Percentiles rank a stretch among this genome's conserved stretches.
Conservation (phyloP, 2,797 vertebrate species). For the Sebastolobus altivelis region DNA sequence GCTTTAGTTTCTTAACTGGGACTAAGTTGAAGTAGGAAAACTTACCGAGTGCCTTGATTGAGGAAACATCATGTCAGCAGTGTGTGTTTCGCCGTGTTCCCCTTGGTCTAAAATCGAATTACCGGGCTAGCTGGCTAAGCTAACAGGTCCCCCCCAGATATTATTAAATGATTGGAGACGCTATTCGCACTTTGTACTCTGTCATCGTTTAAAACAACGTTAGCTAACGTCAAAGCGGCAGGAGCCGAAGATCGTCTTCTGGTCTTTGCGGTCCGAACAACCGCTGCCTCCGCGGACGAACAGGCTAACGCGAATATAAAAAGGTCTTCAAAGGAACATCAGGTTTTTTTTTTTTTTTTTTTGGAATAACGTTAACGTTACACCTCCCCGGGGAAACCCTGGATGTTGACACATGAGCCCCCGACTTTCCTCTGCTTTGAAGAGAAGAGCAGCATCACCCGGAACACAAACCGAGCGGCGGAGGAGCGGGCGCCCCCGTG, state of each 20-base stretch:
- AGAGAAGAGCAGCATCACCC: constrained; percentile 77
- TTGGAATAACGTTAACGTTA: constrained; percentile 65
- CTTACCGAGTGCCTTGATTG: constrained; percentile 98
- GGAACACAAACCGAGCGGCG: constrained; percentile 70
- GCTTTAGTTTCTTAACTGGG: constrained; percentile 41
- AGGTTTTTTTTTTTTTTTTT: background rate
- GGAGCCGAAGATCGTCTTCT: constrained; percentile 33
- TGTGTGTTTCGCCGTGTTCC: constrained; percentile 68
- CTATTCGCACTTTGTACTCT: constrained; percentile 74
- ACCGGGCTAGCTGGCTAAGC: constrained; percentile 77
- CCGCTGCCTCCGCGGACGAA: constrained; percentile 21
- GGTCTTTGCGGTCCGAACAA: background rate
- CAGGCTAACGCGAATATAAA: constrained; percentile 15
- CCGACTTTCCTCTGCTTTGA: constrained; percentile 74
- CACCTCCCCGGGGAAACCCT: constrained; percentile 75
- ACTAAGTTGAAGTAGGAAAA: constrained; percentile 54
- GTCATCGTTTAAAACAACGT: constrained; percentile 77
- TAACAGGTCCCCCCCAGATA: constrained; percentile 74
- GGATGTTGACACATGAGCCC: constrained; percentile 82
- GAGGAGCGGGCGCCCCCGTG: constrained; percentile 76
- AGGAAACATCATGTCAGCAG: constrained; percentile 98
- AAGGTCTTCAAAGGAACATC: constrained; percentile 47
- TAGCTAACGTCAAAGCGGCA: constrained; percentile 66
- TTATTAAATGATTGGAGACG: constrained; percentile 71
- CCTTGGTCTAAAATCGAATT: constrained; percentile 40